A percentile compares a stretch with the other conserved stretches of the same genome.
phyloP scores from a whole-genome alignment of 1,140 invertebrate species.

The Tachypleus tridentatus region DNA sequence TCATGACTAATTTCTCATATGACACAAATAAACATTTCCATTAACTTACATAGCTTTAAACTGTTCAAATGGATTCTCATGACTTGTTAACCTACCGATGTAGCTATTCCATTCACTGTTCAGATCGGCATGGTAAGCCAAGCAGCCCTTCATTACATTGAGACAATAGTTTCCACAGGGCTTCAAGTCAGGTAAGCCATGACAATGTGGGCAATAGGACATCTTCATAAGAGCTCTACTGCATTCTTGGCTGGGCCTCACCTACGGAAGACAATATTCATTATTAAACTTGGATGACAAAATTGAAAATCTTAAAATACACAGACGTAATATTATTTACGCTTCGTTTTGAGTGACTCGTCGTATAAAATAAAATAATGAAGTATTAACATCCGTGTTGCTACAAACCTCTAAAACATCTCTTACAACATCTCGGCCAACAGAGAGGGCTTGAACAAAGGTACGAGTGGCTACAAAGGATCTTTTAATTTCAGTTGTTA shows the following conservation, averaged over 20 bases:
- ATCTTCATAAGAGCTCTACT: constrained; percentile 63
- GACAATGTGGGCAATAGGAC: constrained; percentile 71
- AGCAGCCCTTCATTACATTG: constrained; percentile 79
- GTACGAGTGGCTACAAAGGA: constrained; percentile 89
- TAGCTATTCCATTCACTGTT: constrained; percentile 80
- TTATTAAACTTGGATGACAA: neutral
- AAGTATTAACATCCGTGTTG: too few species aligned
- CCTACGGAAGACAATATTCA: constrained; percentile 28
- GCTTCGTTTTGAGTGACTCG: too few species aligned
- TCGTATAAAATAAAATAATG: too few species aligned
- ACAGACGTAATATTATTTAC: too few species aligned
- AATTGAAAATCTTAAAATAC: neutral
- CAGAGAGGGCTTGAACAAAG: constrained; percentile 73
- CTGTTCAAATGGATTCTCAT: too few species aligned
- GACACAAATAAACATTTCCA: too few species aligned
- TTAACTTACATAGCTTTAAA: too few species aligned
- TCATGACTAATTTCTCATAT: too few species aligned
- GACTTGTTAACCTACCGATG: constrained; percentile 53
- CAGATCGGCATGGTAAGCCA: constrained; percentile 69
- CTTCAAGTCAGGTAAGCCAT: constrained; percentile 51
- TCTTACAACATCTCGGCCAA: constrained; percentile 57
- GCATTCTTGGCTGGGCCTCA: constrained; percentile 52
- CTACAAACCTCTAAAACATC: constrained; percentile 23
- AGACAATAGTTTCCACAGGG: constrained; percentile 78
- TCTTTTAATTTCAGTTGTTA: constrained; percentile 72